Conservation (phyloP, 2,888 invertebrate genomes). For the Mantis religiosa region DNA sequence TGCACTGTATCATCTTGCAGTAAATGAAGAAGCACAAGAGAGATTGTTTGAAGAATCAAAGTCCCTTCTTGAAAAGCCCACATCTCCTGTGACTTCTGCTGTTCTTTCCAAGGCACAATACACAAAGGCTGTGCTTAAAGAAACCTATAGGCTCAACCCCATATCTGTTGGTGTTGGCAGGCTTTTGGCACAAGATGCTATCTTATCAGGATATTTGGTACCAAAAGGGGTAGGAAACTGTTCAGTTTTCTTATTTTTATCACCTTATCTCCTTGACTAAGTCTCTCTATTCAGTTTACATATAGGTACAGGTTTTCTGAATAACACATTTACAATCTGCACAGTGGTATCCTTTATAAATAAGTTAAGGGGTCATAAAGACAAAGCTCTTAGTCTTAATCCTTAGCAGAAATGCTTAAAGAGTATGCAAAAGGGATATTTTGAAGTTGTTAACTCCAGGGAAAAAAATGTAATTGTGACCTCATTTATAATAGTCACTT, state of each 20-base stretch:
- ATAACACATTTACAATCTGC: too few species aligned
- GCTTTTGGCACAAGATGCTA: slow-evolving; percentile 62
- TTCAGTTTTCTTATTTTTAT: not conserved
- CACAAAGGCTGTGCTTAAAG: slow-evolving; percentile 77
- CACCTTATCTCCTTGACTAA: not conserved
- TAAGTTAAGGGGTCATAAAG: too few species aligned
- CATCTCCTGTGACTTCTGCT: slow-evolving; percentile 54
- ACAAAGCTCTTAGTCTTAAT: too few species aligned
- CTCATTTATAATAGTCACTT: too few species aligned
- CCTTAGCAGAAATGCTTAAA: too few species aligned
- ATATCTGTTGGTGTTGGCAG: slow-evolving; percentile 80
- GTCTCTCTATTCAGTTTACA: too few species aligned
- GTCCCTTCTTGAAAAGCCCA: slow-evolving; percentile 51
- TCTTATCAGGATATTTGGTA: slow-evolving; percentile 67
- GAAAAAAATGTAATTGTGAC: too few species aligned
- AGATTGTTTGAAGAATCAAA: slow-evolving; percentile 61
- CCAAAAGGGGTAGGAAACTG: slow-evolving; percentile 66
- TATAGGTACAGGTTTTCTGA: too few species aligned
- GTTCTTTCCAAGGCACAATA: slow-evolving; percentile 62
- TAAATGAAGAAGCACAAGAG: slow-evolving; percentile 63
- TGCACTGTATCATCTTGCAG: slow-evolving; percentile 73
- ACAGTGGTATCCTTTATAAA: too few species aligned
- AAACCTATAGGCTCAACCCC: slow-evolving; percentile 76
- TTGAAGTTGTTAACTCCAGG: too few species aligned
- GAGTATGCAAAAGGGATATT: too few species aligned